These are phyloP conservation scores for Callyntrura guangdongensis DNA, from an alignment of 2,888 invertebrate species.

Conservation along the genomic window DNA sequence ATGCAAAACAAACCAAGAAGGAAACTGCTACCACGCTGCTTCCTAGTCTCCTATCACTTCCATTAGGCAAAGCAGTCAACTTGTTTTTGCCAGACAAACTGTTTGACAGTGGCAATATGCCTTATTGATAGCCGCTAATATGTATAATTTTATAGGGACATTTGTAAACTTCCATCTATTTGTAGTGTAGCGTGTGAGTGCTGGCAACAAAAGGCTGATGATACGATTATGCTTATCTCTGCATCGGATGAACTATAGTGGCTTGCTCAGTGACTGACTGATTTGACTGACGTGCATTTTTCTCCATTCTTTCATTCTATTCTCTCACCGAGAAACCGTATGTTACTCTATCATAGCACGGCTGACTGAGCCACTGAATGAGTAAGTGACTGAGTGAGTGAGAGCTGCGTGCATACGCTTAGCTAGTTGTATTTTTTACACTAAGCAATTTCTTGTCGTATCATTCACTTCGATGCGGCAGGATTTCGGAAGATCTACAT, in stretches of 20 bases:
- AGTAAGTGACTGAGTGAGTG: conserved; percentile 13
- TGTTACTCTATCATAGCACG: conserved; percentile 34
- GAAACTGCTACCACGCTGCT: neutral
- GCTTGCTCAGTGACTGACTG: conserved; percentile 57
- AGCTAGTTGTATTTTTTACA: conserved; percentile 32
- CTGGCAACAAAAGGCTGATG: conserved; percentile 5
- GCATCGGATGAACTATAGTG: conserved; percentile 59
- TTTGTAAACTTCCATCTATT: neutral
- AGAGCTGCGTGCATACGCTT: neutral
- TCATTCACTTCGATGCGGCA: conserved; percentile 29
- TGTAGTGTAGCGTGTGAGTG: no score
- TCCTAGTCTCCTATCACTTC: neutral
- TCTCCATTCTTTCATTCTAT: conserved; percentile 1
- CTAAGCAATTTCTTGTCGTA: conserved; percentile 37
- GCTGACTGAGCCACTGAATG: conserved; percentile 29
- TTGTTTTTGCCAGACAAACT: conserved; percentile 40
- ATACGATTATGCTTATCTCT: conserved; percentile 71
- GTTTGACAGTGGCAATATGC: conserved; percentile 28
- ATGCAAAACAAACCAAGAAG: conserved; percentile 65
- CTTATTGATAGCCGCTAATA: no score
- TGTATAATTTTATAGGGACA: neutral
- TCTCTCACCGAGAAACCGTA: conserved; percentile 36
- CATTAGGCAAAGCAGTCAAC: conserved; percentile 23
- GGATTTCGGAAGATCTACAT: neutral
- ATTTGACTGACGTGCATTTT: conserved; percentile 71